A percentile compares a stretch with the other conserved stretches of the same genome.
Conservation (phyloP, 64 coral and sea anemone genomes). For the Acropora tenuis region DNA sequence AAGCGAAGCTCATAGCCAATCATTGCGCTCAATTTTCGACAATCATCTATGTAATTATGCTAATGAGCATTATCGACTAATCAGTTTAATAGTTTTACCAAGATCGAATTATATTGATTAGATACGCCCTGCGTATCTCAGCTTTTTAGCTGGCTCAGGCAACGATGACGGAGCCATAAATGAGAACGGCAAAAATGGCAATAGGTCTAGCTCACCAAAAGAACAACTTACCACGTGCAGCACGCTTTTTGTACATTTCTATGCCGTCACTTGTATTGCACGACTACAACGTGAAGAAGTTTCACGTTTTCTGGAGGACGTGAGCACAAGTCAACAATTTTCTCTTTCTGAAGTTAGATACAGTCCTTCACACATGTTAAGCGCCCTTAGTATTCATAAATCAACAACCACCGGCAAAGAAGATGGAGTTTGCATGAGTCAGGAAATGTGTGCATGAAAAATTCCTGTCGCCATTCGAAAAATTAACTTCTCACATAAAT, state of each 20-base stretch:
- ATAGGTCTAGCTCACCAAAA: background rate
- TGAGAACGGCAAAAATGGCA: background rate
- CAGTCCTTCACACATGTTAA: background rate
- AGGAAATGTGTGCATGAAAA: background rate
- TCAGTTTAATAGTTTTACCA: background rate
- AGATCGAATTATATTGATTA: background rate
- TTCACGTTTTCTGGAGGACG: background rate
- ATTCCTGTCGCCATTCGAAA: background rate
- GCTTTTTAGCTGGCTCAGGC: background rate
- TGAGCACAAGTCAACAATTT: background rate
- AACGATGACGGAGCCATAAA: background rate
- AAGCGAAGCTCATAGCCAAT: background rate
- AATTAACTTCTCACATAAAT: background rate
- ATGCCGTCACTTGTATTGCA: background rate
- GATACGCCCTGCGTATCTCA: background rate
- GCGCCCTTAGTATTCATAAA: background rate
- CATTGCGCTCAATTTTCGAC: background rate
- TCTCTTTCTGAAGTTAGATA: too few relatives aligned
- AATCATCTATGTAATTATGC: background rate
- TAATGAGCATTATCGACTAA: background rate
- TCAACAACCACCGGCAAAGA: background rate
- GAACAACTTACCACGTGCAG: background rate
- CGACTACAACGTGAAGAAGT: background rate
- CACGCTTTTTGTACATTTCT: background rate
- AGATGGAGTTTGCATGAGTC: background rate